Conservation (phyloP, 2,797 vertebrate species). For the Thunnus albacares region DNA sequence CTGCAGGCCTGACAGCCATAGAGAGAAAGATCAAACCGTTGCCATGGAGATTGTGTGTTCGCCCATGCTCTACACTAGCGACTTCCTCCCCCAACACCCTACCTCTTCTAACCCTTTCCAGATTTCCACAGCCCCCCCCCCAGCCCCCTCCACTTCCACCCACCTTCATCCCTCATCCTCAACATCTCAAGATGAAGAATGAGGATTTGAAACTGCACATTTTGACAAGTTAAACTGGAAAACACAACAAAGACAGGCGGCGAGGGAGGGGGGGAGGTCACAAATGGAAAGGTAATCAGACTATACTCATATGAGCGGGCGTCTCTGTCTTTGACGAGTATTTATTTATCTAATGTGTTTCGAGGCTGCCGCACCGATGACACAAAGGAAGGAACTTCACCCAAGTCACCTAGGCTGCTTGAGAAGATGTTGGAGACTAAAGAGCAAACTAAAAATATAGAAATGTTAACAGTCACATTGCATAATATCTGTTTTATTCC, state of each 20-base stretch:
- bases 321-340: slow-evolving; percentile 32
- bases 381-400: slow-evolving; percentile 46
- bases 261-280: neutral
- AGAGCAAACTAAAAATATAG: neutral
- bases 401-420: slow-evolving; percentile 54
- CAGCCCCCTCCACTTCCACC: slow-evolving; percentile 25
- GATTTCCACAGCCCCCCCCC: slow-evolving; percentile 70
- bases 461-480: neutral
- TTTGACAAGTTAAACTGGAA: slow-evolving; percentile 30
- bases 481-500: neutral
- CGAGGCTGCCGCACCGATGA: slow-evolving; percentile 28
- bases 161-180: slow-evolving; percentile 29
- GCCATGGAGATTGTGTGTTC: slow-evolving; percentile 87
- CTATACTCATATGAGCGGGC: slow-evolving; percentile 48
- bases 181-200: slow-evolving; percentile 43
- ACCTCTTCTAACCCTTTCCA: slow-evolving; percentile 83
- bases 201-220: slow-evolving; percentile 11
- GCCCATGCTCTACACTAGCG: slow-evolving; percentile 73
- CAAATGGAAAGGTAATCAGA: slow-evolving; percentile 47
- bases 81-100: slow-evolving; percentile 77
- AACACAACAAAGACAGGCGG: slow-evolving; percentile 3
- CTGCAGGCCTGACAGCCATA: slow-evolving; percentile 79
- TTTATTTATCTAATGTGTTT: slow-evolving; percentile 33
- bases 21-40: slow-evolving; percentile 84
- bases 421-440: slow-evolving; percentile 12